phyloP scores from a whole-genome alignment of 37 sponge, comb jelly and placozoan species.

The Halisarca cf. caerulea region DNA sequence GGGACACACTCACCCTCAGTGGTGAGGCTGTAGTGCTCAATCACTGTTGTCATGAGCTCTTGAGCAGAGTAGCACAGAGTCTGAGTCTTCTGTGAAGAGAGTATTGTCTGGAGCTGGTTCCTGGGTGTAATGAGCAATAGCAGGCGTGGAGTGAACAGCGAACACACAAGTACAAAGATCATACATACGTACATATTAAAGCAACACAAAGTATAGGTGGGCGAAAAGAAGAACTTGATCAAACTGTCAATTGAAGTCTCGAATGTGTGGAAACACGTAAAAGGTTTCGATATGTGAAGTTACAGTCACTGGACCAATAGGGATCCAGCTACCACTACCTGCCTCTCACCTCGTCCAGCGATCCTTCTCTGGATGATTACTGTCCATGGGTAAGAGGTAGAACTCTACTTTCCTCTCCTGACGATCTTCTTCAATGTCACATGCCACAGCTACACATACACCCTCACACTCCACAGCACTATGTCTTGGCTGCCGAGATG shows the following conservation, averaged over 20 bases:
- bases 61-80: conserved; percentile 53
- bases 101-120: neutral
- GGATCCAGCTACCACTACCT: neutral
- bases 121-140: neutral
- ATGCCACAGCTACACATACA: neutral
- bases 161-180: neutral
- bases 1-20: neutral
- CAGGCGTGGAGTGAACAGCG: neutral
- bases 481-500: no score
- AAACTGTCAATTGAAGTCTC: no score
- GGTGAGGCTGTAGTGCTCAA: conserved; percentile 20
- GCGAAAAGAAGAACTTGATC: no score
- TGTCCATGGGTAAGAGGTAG: conserved; percentile 23
- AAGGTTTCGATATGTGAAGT: neutral
- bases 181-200: neutral
- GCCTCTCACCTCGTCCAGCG: neutral
- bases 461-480: conserved; percentile 6
- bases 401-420: neutral
- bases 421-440: no score
- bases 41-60: conserved; percentile 34
- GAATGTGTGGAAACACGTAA: neutral
- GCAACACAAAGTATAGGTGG: no score
- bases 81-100: conserved; percentile 23
- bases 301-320: neutral
- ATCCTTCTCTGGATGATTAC: neutral